phyloP scores from a whole-genome alignment of 2,113 vertebrate species.

The Tetrax tetrax region DNA sequence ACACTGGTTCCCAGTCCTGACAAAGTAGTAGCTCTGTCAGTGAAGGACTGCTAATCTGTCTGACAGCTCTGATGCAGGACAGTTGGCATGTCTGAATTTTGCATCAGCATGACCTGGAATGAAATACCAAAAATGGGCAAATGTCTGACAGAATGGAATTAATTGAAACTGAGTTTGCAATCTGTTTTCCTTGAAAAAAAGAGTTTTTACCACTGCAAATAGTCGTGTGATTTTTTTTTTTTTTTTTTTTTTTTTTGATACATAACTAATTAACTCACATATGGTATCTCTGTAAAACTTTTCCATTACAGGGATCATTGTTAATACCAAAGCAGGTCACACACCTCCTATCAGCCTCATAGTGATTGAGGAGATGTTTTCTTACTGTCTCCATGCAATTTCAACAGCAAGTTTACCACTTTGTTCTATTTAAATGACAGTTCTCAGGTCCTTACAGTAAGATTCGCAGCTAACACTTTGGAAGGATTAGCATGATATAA shows the following conservation, averaged over 20 bases:
- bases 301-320: not conserved
- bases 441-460: not conserved
- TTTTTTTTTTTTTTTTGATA: not conserved
- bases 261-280: not conserved
- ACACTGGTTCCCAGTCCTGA: slow-evolving; percentile 26
- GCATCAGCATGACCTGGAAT: slow-evolving; percentile 64
- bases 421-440: slow-evolving; percentile 14
- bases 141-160: slow-evolving; percentile 57
- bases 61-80: slow-evolving; percentile 69
- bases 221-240: not conserved
- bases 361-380: not conserved
- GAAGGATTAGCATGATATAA: not conserved
- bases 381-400: not conserved
- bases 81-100: slow-evolving; percentile 73
- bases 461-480: not conserved
- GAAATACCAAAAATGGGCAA: slow-evolving; percentile 59
- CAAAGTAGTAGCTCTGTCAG: slow-evolving; percentile 33
- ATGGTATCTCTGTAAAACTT: not conserved
- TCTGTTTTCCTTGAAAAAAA: slow-evolving; percentile 50
- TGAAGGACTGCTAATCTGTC: slow-evolving; percentile 40
- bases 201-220: not conserved
- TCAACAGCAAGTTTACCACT: not conserved
- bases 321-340: not conserved
- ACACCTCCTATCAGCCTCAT: not conserved
- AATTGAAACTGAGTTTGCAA: slow-evolving; percentile 66